Conservation (phyloP, 1,140 invertebrate genomes). For the Riptortus pedestris region DNA sequence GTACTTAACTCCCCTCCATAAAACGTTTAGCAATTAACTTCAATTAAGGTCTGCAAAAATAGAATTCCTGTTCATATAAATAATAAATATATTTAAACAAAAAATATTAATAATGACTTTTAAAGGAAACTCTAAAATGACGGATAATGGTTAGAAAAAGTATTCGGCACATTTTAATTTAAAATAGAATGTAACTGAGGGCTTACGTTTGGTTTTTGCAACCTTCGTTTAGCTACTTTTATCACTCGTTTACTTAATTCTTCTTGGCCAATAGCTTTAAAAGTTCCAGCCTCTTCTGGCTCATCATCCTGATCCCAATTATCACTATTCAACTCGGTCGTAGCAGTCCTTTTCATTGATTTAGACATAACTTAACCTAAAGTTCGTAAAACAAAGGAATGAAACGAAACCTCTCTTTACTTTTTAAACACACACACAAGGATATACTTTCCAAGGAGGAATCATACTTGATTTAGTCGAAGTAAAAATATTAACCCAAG, state of each 20-base stretch:
- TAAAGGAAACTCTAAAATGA: no score
- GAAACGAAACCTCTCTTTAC: neutral
- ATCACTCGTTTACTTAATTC: slow-evolving; percentile 63
- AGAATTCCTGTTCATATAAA: no score
- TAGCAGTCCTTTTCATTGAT: slow-evolving; percentile 56
- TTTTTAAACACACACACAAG: neutral
- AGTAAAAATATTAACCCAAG: neutral
- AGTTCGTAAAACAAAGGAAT: slow-evolving; percentile 6
- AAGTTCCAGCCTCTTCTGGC: slow-evolving; percentile 62
- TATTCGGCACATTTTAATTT: no score
- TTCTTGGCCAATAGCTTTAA: slow-evolving; percentile 55
- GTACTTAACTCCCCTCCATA: no score
- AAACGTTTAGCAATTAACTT: no score
- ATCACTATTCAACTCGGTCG: slow-evolving; percentile 70
- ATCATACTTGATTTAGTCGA: neutral
- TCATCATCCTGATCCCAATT: slow-evolving; percentile 84
- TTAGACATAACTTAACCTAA: no score
- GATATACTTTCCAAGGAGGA: neutral
- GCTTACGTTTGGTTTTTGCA: slow-evolving; percentile 22
- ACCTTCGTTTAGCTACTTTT: slow-evolving; percentile 61
- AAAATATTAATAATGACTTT: no score
- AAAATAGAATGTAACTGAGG: no score
- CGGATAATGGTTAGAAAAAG: no score
- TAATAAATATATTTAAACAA: no score
- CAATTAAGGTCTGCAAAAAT: no score